Evolutionary conservation across 1,140 invertebrate genomes (phyloP).

Genomic region (Drosophila sp.): DNA sequence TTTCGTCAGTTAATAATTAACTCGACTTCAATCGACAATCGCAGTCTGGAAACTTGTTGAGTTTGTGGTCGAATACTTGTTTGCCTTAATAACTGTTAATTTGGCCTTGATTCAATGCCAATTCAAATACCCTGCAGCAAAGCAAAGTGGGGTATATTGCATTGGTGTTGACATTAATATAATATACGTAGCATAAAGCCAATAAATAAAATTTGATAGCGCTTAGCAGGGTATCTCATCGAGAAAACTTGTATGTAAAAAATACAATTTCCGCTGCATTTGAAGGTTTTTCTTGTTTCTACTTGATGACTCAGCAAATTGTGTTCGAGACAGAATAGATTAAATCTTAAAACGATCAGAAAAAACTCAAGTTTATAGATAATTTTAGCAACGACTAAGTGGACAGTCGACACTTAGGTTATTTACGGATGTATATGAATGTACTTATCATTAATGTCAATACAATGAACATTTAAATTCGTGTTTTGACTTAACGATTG

Average conservation of each 20-base stretch:
- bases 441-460: conserved; percentile 25
- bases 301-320: conserved; percentile 8
- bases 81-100: conserved; percentile 59
- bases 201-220: background rate
- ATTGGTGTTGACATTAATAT: too few species aligned
- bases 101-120: conserved; percentile 54
- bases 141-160: background rate
- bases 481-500: conserved; percentile 16
- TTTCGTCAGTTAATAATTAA: background rate
- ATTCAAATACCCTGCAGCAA: conserved; percentile 20
- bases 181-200: too few species aligned
- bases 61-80: conserved; percentile 24
- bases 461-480: conserved; percentile 13
- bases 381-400: conserved; percentile 2
- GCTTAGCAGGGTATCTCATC: background rate
- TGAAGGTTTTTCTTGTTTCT: conserved; percentile 13
- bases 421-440: too few species aligned
- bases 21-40: conserved; percentile 5
- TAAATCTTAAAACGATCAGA: background rate
- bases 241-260: background rate
- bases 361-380: background rate
- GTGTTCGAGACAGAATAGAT: background rate
- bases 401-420: background rate
- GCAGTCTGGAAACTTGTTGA: conserved; percentile 15
- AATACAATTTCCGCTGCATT: background rate